Conservation (phyloP, 23 tunicate species). For the Trididemnum miniatum region DNA sequence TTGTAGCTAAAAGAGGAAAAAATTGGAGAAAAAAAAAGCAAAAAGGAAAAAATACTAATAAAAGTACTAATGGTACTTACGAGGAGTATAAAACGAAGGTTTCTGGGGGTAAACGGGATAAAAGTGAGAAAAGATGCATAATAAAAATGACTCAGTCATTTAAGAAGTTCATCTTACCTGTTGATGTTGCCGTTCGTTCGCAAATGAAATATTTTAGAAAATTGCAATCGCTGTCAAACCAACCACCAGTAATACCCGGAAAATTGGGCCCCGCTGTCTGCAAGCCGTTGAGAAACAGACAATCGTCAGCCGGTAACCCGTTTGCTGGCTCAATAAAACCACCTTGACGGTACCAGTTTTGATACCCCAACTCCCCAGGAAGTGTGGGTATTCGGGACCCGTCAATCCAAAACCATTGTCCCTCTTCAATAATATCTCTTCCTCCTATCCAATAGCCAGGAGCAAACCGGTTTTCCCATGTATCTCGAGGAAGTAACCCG, state of each 20-base stretch:
- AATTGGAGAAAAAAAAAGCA: no score
- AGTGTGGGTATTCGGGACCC: constrained; percentile 1
- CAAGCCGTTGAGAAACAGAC: constrained; percentile 36
- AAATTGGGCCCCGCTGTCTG: not conserved
- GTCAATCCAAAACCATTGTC: constrained; percentile 40
- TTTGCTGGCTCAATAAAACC: constrained; percentile 21
- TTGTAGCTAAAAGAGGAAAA: no score
- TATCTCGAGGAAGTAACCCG: constrained; percentile 19
- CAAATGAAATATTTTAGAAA: constrained; percentile 38
- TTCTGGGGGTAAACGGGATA: no score
- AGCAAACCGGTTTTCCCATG: constrained; percentile 16
- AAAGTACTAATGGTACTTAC: no score
- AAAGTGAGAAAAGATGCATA: no score
- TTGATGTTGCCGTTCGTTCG: not conserved
- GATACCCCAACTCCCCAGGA: constrained; percentile 21
- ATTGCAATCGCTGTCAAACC: constrained; percentile 43
- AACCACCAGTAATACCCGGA: constrained; percentile 9
- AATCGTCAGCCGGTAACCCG: not conserved
- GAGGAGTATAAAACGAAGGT: no score
- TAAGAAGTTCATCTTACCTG: no score
- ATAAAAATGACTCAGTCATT: no score
- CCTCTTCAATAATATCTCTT: constrained; percentile 30
- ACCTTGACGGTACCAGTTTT: constrained; percentile 33
- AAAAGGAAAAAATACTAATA: no score
- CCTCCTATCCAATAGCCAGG: constrained; percentile 67